Evolutionary conservation across 1,140 invertebrate genomes (phyloP), one percentile per base, ranked within the genome.

Genomic region (Acromyrmex charruanus): DNA sequence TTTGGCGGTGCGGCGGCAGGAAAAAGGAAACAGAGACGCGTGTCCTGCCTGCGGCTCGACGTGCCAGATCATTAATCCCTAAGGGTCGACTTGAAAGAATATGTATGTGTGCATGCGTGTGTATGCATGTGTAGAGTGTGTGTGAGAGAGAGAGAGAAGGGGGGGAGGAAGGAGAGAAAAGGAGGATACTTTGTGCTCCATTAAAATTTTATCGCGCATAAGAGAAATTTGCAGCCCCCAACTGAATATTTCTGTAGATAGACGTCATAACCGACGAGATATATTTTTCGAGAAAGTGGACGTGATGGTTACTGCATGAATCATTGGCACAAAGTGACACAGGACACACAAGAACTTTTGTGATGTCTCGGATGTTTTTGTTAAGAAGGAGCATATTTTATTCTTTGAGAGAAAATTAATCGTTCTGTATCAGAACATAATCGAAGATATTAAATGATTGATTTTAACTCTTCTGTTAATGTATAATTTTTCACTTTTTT

Each of bases 31-130:
- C 28, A 4, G 4, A 4, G 4, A 2, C 53, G 49, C 77, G 68
- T 66, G 39, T 71, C 51, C 65, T 35, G 51, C 28, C 61, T 44
- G 39, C 10, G 12, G 18, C 71, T 16, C 39, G 49, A 12, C 28
- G 16, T 44, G 39, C 3, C 55, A 51, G 69, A 88, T 81, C 84
- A 79, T 89, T 89, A 89, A 88, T 86, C 74, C 81, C 35, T 18
- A 59, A 35, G 53, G 39, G 18, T n/a, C n/a, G 55, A 4, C 72
- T 59, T 31, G 35, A 75, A 75, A 75, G 72, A 58, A 53, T 9
- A 0, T n/a, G 1, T 39, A 16, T 25, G 7, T 21, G 31, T n/a
- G 18, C 2, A 14, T n/a, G 16, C 49, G 3, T 21, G 18, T 28
- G 28, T 28, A 2, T 28, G 28, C 28, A 0, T 28, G 31, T 7